These are phyloP conservation scores for Novumbra hubbsi DNA, from an alignment of 2,797 vertebrate species.

Conservation along the genomic window DNA sequence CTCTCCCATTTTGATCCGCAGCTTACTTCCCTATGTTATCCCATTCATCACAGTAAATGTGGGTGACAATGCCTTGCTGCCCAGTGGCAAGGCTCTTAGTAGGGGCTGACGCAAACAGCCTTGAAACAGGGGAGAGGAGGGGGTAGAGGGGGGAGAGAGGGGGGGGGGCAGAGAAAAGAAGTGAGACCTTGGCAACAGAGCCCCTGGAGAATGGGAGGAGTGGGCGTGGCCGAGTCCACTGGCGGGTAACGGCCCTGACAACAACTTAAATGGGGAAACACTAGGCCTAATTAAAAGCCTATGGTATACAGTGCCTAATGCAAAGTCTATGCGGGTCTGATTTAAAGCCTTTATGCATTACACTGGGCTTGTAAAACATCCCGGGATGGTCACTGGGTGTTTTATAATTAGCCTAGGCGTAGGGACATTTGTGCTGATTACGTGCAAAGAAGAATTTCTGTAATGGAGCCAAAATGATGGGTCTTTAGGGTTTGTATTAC, in stretches of 20 bases:
- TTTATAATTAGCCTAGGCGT: background rate
- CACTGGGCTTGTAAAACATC: background rate
- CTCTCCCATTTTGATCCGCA: background rate
- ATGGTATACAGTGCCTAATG: too few species aligned
- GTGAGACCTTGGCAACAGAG: conserved; percentile 5
- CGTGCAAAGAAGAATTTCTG: background rate
- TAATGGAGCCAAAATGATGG: background rate
- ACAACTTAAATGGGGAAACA: background rate
- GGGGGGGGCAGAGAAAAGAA: background rate
- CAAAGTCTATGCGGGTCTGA: background rate
- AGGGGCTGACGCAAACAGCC: conserved; percentile 8
- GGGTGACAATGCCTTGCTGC: background rate
- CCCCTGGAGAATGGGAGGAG: background rate
- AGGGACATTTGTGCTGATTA: background rate
- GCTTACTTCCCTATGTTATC: background rate
- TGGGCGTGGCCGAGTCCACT: background rate
- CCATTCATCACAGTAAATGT: conserved; percentile 12
- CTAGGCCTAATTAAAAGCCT: background rate
- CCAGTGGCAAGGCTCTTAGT: conserved; percentile 8
- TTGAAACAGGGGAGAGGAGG: conserved; percentile 47
- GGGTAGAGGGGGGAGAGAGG: conserved; percentile 9
- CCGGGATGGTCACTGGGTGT: background rate
- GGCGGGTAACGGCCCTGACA: background rate
- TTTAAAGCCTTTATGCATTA: background rate
- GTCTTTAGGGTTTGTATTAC: background rate